Base-by-base conservation (phyloP, 2,888 invertebrate species). In the Xestia c-nigrum region DNA sequence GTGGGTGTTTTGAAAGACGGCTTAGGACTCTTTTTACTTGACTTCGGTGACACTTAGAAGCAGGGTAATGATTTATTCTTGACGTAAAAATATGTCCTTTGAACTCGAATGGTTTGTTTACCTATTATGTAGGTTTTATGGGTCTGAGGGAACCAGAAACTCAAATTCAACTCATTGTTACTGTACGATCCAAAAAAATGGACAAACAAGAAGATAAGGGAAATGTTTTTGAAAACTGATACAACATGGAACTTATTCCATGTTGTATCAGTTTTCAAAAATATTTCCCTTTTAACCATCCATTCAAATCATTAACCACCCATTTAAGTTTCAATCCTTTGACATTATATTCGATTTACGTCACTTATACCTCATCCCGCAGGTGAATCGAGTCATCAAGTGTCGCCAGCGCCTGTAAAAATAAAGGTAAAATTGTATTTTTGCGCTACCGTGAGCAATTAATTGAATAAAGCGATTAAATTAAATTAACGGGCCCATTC, bases 381-480 rank as follows among this genome's bases (percentile, higher is more conserved):
- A 67, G 59, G 67, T 72, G 85, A 88, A 86, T 86, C n/a, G 85
- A 81, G 31, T 80, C 87, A 87, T 86, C 88, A 88, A 80, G 74
- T 85, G 52, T 74, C 84, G 77, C 79, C 46, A 52, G 73, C 72
- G 76, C 65, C 80, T 74, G 79, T 81, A 76, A 86, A 86, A 86
- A 85, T 85, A 87, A 87, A 87, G 57, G 85, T 47, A 47, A 84
- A 87, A 85, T 85, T 80, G 84, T 83, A 85, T 88, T 84, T 86
- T 88, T 85, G 80, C 80, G 72, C 81, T 63, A 46, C 73, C 71
- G 76, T 74, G 69, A 76, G 76, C 78, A 78, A 88, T 88, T 88
- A 88, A 88, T 88, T 85, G 88, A 85, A 85, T 87, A 87, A 88
- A 88, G 82, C 79, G 88, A 88, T 88, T 88, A 81, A 88, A 88